These are phyloP conservation scores for Cercopithecus hamlyni DNA, from an alignment of 2,797 vertebrate species.

Conservation along the genomic window DNA sequence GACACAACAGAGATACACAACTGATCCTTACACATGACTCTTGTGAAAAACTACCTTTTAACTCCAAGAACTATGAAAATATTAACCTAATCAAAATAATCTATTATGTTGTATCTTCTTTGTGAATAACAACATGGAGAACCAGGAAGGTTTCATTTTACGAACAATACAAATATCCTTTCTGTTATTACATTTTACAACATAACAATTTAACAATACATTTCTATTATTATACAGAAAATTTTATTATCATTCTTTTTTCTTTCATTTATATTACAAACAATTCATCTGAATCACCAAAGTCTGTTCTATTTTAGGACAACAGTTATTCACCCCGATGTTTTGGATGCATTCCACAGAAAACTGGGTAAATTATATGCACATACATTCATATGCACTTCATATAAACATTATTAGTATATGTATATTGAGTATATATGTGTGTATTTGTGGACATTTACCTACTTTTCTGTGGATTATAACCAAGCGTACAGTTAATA, in stretches of 20 bases:
- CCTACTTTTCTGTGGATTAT: not conserved
- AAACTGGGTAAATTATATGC: not conserved
- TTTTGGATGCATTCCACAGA: not conserved
- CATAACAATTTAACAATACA: not conserved
- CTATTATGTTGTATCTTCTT: not conserved
- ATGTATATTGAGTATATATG: not conserved
- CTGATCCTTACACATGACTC: not conserved
- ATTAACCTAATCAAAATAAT: not conserved
- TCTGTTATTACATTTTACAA: not conserved
- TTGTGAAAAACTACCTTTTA: not conserved
- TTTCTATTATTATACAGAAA: not conserved
- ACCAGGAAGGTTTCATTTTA: not conserved
- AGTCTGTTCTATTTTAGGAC: not conserved
- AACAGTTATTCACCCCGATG: not conserved
- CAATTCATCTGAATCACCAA: not conserved
- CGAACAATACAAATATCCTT: not conserved
- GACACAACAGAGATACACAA: not conserved
- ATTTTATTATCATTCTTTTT: not conserved
- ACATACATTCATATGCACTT: not conserved
- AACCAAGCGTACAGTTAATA: not conserved
- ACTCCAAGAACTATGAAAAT: not conserved
- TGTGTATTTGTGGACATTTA: not conserved
- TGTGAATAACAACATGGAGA: not conserved
- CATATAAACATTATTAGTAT: not conserved
- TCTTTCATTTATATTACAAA: not conserved